Conservation (phyloP, 2,113 vertebrate species). For the Rhipidura dahli region DNA sequence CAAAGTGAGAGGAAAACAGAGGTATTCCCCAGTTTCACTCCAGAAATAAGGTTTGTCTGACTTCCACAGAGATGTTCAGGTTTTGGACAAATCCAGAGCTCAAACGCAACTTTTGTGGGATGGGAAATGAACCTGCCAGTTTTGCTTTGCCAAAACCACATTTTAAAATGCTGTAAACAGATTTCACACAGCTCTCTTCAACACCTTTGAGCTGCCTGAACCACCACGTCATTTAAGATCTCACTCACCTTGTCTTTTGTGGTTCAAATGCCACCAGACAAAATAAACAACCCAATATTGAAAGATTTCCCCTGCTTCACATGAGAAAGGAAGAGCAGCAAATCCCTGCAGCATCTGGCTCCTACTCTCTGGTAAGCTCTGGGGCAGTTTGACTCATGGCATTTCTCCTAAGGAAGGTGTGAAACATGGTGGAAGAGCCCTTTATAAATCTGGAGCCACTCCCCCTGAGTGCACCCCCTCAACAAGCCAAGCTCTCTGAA, state of each 20-base stretch:
- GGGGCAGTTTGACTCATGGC: neutral
- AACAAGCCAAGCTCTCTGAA: neutral
- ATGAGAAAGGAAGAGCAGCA: neutral
- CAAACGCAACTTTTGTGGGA: neutral
- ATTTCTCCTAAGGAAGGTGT: neutral
- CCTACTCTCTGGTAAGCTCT: neutral
- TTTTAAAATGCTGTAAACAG: neutral
- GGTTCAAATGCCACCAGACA: neutral
- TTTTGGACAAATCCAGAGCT: neutral
- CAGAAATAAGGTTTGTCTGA: neutral
- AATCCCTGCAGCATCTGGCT: neutral
- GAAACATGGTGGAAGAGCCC: neutral
- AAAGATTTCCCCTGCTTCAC: neutral
- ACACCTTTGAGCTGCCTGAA: neutral
- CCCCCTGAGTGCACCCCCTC: neutral
- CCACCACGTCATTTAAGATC: neutral
- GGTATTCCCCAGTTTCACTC: neutral
- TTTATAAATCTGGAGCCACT: neutral
- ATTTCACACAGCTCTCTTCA: neutral
- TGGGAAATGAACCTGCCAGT: neutral
- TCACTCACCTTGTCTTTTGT: neutral
- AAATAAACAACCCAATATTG: neutral
- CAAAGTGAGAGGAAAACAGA: rapidly evolving
- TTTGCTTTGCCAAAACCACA: neutral
- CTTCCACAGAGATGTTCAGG: neutral